Percentiles rank a stretch among this genome's conserved stretches.
phyloP scores from a whole-genome alignment of 37 sponge, comb jelly and placozoan genomes.

The Halichondria panicea region DNA sequence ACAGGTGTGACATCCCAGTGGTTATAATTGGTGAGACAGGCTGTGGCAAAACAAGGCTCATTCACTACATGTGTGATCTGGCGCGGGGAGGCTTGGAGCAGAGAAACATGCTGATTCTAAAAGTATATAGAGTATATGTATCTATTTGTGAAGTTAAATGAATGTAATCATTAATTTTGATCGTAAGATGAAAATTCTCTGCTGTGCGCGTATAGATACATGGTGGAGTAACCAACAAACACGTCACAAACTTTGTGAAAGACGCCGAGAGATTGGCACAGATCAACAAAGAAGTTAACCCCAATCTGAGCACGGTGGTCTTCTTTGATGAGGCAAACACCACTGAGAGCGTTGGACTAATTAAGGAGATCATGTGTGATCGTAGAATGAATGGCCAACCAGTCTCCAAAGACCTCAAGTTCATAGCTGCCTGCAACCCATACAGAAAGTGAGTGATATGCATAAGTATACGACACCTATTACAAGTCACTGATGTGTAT shows the following conservation, averaged over 20 bases:
- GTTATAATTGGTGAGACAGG: constrained; percentile 96
- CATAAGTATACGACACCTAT: no score
- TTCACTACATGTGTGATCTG: constrained; percentile 46
- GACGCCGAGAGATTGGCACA: constrained; percentile 63
- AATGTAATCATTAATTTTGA: no score
- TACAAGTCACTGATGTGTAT: no score
- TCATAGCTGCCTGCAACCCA: constrained; percentile 98
- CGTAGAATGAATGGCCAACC: constrained; percentile 74
- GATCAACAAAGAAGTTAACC: constrained; percentile 23
- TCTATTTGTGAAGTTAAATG: no score
- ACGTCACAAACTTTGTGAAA: constrained; percentile 48
- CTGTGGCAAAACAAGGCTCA: constrained; percentile 76
- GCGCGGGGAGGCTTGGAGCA: neutral
- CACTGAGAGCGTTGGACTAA: constrained; percentile 90
- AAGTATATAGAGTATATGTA: no score
- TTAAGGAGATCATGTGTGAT: constrained; percentile 99
- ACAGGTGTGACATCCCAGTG: constrained; percentile 85
- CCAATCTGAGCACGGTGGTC: constrained; percentile 65
- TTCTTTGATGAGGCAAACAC: constrained; percentile 99
- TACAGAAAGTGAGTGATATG: constrained; percentile 69
- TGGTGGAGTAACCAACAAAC: constrained; percentile 80
- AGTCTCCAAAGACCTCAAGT: constrained; percentile 74
- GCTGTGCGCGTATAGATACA: constrained; percentile 84
- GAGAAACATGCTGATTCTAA: constrained; percentile 73
- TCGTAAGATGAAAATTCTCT: no score